Percentiles rank a stretch among this genome's conserved stretches.
phyloP scores from a whole-genome alignment of 1,140 invertebrate genomes.

The Laupala kohalensis region DNA sequence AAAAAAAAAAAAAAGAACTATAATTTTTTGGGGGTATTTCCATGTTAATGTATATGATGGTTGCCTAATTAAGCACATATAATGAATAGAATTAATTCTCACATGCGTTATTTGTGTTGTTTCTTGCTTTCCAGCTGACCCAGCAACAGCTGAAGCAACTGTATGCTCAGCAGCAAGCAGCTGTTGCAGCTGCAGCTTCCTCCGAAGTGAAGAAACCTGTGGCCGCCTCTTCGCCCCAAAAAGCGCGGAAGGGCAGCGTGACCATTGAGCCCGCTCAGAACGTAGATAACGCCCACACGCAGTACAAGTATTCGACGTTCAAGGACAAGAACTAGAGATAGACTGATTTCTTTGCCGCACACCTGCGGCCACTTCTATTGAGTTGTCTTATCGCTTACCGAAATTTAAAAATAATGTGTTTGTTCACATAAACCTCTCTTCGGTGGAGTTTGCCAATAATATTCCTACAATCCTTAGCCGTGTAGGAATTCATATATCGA shows the following conservation, averaged over 20 bases:
- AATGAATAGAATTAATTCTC: background rate
- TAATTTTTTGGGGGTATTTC: too few species aligned
- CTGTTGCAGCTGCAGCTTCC: background rate
- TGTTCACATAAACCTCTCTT: background rate
- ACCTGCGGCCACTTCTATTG: background rate
- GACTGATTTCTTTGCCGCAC: too few species aligned
- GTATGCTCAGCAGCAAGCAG: background rate
- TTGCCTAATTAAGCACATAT: too few species aligned
- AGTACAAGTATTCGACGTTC: background rate
- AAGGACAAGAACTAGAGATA: background rate
- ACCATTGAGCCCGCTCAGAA: background rate
- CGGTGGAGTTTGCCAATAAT: background rate
- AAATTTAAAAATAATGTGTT: background rate
- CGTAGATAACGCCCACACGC: background rate
- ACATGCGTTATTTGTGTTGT: background rate
- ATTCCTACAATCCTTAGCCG: background rate
- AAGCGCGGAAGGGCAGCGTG: background rate
- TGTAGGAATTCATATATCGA: background rate
- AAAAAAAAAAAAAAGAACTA: too few species aligned
- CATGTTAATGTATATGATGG: too few species aligned
- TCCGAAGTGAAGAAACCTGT: background rate
- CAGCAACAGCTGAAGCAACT: background rate
- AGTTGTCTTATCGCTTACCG: background rate
- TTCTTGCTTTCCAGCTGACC: background rate
- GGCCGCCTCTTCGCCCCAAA: background rate